Percentiles rank a stretch among this genome's conserved stretches.
These are phyloP conservation scores for Alentia gelatinosa DNA, from an alignment of 2,888 invertebrate species.

Conservation along the genomic window DNA sequence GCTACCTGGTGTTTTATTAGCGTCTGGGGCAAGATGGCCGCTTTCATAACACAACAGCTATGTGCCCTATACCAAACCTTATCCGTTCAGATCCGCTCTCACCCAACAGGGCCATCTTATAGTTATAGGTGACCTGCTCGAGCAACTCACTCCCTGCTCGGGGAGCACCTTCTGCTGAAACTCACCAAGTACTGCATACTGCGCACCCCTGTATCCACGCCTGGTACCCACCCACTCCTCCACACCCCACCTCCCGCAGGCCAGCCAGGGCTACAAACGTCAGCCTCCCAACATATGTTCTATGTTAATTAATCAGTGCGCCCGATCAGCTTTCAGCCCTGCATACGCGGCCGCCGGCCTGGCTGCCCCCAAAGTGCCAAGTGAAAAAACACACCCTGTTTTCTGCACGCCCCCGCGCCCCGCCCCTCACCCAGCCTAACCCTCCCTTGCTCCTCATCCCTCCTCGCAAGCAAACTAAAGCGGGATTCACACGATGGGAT, in stretches of 20 bases:
- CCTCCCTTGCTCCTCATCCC: background rate
- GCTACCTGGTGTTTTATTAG: no score
- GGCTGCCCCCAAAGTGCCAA: slow-evolving; percentile 34
- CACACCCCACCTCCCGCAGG: background rate
- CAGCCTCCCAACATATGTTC: slow-evolving; percentile 31
- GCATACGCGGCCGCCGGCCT: background rate
- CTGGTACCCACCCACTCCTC: background rate
- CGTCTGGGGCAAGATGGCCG: no score
- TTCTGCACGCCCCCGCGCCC: background rate
- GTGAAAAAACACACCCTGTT: slow-evolving; percentile 37
- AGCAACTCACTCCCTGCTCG: no score
- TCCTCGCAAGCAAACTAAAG: background rate
- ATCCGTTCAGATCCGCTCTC: no score
- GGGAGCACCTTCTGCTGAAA: no score
- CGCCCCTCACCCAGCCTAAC: background rate
- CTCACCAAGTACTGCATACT: no score
- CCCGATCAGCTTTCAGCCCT: slow-evolving; percentile 24
- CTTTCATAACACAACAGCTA: no score
- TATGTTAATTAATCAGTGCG: slow-evolving; percentile 46
- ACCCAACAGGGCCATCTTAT: no score
- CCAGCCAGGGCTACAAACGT: background rate
- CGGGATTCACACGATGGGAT: no score
- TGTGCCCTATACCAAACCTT: no score
- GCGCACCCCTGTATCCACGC: background rate
- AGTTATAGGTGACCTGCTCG: no score